Base-by-base conservation (phyloP, 1,140 invertebrate species). In the Drosophila asahinai region DNA sequence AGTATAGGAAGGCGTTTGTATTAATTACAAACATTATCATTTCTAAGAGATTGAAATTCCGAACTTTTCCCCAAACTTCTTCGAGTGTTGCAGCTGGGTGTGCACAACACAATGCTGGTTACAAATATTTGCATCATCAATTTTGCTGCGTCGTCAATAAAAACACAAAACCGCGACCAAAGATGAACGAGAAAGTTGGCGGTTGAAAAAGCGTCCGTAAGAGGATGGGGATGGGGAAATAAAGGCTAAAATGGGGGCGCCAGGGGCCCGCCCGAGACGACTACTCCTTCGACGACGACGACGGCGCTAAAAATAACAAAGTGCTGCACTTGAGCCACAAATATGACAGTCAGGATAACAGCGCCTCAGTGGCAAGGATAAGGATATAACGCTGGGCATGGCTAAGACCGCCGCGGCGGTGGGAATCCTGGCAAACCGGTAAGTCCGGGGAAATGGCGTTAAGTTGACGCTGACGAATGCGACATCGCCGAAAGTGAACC, bases 401-500 rank as follows among this genome's bases (percentile, higher is more conserved):
- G 17, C 63, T 19, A 58, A 38, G 61, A 51, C 38, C 51, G 5
- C 19, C 19, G 19, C 19, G 27, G 27, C 5, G 27, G 27, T 51
- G 30, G 61, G 62, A 66, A 62, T 57, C 22, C 36, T 25, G 48
- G 54, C 33, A 36, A 36, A 42, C 43, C 27, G 27, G 51, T n/a
- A 47, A 68, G 52, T 43, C 49, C 61, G 40, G 58, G 33, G 19
- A 51, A 58, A 66, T 54, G 54, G 47, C 72, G 61, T 76, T 80
- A 80, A 83, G 81, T 71, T 76, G 81, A 84, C 77, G 72, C 62
- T 83, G 82, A 86, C 83, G 75, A 86, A 86, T 86, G 82, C 67
- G 64, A 73, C 63, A 63, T 49, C 51, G 65, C 68, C 68, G n/a
- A 72, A 71, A 72, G 70, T 72, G 66, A 43, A 60, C 27, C 66